These are phyloP conservation scores for Apis florea DNA, from an alignment of 1,140 invertebrate genomes.

Conservation along the genomic window DNA sequence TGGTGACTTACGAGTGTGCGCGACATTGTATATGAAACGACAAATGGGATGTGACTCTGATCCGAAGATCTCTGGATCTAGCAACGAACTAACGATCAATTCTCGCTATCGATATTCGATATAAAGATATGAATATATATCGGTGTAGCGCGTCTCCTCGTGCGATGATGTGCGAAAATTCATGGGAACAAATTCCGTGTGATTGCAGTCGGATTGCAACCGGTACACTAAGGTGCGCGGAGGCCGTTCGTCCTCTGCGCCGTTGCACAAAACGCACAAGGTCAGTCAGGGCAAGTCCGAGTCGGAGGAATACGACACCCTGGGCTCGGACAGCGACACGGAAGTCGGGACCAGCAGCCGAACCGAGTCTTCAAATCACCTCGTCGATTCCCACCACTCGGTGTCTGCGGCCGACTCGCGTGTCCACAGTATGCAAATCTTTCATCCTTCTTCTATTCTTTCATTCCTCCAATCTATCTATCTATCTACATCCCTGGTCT, in stretches of 20 bases:
- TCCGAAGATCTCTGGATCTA: slow-evolving; percentile 26
- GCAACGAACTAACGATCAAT: not conserved
- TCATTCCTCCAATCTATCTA: slow-evolving; percentile 7
- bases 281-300: slow-evolving; percentile 82
- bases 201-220: slow-evolving; percentile 82
- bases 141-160: slow-evolving; percentile 51
- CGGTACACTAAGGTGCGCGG: slow-evolving; percentile 81
- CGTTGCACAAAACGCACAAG: slow-evolving; percentile 80
- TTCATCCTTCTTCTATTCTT: slow-evolving; percentile 35
- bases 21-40: too few relatives aligned
- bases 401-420: slow-evolving; percentile 79
- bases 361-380: slow-evolving; percentile 82
- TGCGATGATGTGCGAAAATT: slow-evolving; percentile 56
- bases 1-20: too few relatives aligned
- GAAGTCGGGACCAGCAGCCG: slow-evolving; percentile 81
- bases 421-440: slow-evolving; percentile 78
- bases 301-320: slow-evolving; percentile 84
- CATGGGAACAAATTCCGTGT: slow-evolving; percentile 76
- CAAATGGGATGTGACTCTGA: slow-evolving; percentile 34
- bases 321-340: slow-evolving; percentile 83
- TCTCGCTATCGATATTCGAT: not conserved
- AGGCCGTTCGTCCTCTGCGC: slow-evolving; percentile 80
- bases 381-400: slow-evolving; percentile 81
- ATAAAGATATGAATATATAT: slow-evolving; percentile 14
- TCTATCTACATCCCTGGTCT: not conserved